Base-by-base conservation (phyloP, 2,797 vertebrate genomes). In the Cyclopterus lumpus region DNA sequence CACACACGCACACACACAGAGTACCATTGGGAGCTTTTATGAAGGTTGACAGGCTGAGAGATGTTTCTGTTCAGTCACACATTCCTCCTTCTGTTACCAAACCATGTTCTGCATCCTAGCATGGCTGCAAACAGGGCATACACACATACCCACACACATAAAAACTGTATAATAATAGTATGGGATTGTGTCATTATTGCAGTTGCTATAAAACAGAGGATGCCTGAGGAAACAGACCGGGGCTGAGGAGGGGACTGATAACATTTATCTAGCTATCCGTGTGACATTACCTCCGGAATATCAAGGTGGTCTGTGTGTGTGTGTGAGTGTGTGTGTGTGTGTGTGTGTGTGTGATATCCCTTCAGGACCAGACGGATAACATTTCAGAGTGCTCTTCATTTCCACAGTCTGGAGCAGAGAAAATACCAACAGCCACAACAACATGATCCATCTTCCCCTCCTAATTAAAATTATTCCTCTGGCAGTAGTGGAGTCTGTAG, bases 281-380 rank as follows among this genome's bases (percentile, higher is more conserved):
- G 79, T 87, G 85, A 82, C 79, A 90, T 81, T 84, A 86, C 77
- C 77, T 48, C 73, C 77, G 51, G 63, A 74, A 81, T 82, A 64
- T 82, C 71, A 82, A 83, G 81, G 85, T 77, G 44, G 6, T 48
- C 7, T 64, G 42, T 44, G 2, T 44, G 24, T 62, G 14, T 62
- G 22, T 26, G 36, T 61, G 63, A 60, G 63, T 61, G 38, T 44
- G 40, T 49, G 14, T 36, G 14, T 28, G 22, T 42, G 16, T 55
- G 3, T 38, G n/a, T 61, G 14, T 42, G 8, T 28, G 38, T 28
- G 8, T 61, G 59, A 69, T 60, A 79, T 83, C 75, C 81, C 83
- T 88, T 81, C 67, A 85, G 78, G 73, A 38, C 53, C 22, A 80
- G 68, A 81, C 61, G 75, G 77, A 88, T 89, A 88, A 79, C 83